Evolutionary conservation across 2,113 vertebrate species (phyloP), one percentile per base, ranked within the genome.

Genomic region (Loxodonta africana): DNA sequence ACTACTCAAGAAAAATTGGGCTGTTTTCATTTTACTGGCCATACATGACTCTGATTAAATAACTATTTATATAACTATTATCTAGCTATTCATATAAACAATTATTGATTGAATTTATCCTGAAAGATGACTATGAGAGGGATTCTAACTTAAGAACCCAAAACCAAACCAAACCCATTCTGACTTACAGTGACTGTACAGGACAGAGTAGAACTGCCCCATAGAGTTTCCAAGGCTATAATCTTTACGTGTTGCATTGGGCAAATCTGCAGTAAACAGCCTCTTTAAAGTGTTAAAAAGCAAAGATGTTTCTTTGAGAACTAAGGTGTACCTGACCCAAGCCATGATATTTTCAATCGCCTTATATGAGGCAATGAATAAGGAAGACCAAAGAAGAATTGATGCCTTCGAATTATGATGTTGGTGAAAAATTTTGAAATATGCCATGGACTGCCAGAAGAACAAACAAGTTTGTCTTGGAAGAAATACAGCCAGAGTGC

Each of bases 31-130:
- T 15, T 26, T 28, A 21, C 3, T 77, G 2, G 78, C 87, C 1
- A n/a, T 77, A 57, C 44, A 83, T 96, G n/a, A 9, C 6, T 92
- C 5, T 53, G 63, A 77, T 88, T 28, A 69, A 41, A 28, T 57
- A 51, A 71, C 7, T 71, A 62, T 37, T 37, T 37, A 37, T 37
- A 37, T 37, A 37, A 37, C 37, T 37, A 37, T 37, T 37, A 37
- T 37, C 37, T 90, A 96, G 77, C 7, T 92, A n/a, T 14, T 88
- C n/a, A 51, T 48, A 44, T 33, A 63, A 93, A 92, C 28, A 77
- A 26, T 10, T 60, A 37, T n/a, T 76, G 44, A 80, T 90, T 83
- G 23, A 90, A 69, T 93, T 88, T 82, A 1, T 85, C 20, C 48
- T 95, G 44, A 81, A 91, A 91, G 20, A 67, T 81, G 30, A 82